Percentiles rank a stretch among this genome's conserved stretches.
Conservation (phyloP, 2,888 invertebrate genomes). For the Lumbricus terrestris region DNA sequence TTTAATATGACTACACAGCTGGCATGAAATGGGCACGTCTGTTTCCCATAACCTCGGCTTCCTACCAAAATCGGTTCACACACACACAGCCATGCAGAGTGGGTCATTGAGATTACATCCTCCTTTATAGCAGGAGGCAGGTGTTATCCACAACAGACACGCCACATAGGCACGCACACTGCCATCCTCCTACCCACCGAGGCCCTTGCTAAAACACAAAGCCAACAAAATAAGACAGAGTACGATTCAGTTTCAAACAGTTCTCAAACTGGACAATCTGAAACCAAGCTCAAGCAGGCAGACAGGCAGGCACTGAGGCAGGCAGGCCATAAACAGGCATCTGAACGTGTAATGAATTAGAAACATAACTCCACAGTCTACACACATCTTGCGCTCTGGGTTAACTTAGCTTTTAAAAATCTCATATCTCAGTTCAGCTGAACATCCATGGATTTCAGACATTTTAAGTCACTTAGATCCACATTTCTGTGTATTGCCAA, state of each 20-base stretch:
- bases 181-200: background rate
- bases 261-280: background rate
- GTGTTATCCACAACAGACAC: background rate
- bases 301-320: background rate
- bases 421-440: background rate
- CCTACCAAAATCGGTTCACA: background rate
- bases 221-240: background rate
- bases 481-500: background rate
- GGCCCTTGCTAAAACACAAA: background rate
- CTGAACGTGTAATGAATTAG: background rate
- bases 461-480: background rate
- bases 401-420: background rate
- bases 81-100: background rate
- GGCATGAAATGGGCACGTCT: background rate
- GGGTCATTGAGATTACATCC: background rate
- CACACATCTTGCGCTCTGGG: background rate
- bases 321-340: background rate
- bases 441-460: background rate
- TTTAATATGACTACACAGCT: background rate
- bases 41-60: conserved; percentile 3
- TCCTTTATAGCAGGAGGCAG: background rate
- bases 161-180: background rate
- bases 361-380: background rate
- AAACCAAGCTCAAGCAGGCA: background rate
- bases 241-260: background rate